Evolutionary conservation across 2,888 invertebrate species (phyloP).

Genomic region (Erebia epiphron): DNA sequence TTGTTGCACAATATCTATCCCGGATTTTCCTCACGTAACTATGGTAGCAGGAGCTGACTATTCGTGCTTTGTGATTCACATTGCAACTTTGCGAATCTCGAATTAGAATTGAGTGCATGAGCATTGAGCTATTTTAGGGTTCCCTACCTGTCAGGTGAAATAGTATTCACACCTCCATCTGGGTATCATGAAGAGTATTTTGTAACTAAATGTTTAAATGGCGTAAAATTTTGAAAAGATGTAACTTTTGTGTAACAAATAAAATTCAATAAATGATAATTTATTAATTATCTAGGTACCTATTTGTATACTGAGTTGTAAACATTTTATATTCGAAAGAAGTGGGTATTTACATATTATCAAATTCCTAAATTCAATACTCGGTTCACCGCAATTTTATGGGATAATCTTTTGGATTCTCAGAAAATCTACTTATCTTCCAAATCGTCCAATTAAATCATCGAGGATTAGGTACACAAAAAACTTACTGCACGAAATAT

Average conservation of each 20-base stretch:
- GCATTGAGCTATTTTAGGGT: conserved; percentile 11
- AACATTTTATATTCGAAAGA: too few relatives aligned
- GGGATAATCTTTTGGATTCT: not conserved
- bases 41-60: conserved; percentile 9
- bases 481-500: conserved; percentile 14
- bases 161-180: conserved; percentile 6
- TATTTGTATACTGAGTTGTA: not conserved
- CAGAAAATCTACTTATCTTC: not conserved
- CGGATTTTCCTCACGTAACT: not conserved
- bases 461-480: conserved; percentile 10
- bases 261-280: too few relatives aligned
- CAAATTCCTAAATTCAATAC: too few relatives aligned
- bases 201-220: too few relatives aligned
- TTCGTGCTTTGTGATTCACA: conserved; percentile 29
- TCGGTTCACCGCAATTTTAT: not conserved
- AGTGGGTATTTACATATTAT: too few relatives aligned
- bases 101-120: conserved; percentile 16
- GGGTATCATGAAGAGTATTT: not conserved
- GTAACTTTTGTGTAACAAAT: too few relatives aligned
- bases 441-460: conserved; percentile 12
- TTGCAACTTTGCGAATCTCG: conserved; percentile 28
- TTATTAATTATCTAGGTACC: too few relatives aligned
- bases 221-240: too few relatives aligned
- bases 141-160: conserved; percentile 12
- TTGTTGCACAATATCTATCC: not conserved